These are phyloP conservation scores for Trachemys scripta DNA, from an alignment of 2,113 vertebrate species.

Conservation along the genomic window DNA sequence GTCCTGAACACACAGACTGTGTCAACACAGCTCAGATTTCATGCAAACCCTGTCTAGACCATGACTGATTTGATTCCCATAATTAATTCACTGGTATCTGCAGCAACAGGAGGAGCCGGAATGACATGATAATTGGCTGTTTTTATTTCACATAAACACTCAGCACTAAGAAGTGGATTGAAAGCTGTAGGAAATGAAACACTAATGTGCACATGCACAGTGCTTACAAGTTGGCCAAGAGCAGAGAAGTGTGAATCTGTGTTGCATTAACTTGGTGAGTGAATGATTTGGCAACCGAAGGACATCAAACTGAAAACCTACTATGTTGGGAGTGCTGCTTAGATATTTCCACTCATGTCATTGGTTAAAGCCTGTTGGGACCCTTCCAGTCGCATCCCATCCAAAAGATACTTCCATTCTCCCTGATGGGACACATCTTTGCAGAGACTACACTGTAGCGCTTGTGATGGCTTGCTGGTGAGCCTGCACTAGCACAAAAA, in stretches of 20 bases:
- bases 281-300: background rate
- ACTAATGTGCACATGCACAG: rapidly evolving
- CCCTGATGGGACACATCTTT: background rate
- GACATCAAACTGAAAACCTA: background rate
- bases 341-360: background rate
- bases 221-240: rapidly evolving
- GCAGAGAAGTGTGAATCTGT: rapidly evolving
- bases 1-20: background rate
- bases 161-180: rapidly evolving
- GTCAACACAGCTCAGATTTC: background rate
- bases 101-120: background rate
- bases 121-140: background rate
- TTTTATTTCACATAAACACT: background rate
- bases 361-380: background rate
- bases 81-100: background rate
- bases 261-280: background rate
- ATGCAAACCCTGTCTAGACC: background rate
- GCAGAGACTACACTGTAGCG: background rate
- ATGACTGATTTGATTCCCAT: background rate
- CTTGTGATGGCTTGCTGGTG: background rate
- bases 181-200: background rate
- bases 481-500: background rate
- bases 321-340: background rate
- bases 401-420: background rate
- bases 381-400: background rate